phyloP scores from a whole-genome alignment of 1,140 invertebrate genomes.

The Grapholita molesta region DNA sequence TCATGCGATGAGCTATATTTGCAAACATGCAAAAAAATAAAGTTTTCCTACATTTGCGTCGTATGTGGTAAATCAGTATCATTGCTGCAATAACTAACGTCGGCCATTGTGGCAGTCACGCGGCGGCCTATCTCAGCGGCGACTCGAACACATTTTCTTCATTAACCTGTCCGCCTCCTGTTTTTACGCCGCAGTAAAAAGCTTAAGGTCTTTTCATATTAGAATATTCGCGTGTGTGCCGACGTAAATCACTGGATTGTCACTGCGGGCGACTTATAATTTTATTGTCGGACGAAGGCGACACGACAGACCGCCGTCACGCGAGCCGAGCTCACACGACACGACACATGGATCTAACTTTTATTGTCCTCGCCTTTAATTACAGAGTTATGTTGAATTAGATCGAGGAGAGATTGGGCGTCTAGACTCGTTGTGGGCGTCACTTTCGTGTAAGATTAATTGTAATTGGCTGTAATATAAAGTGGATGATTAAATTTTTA shows the following conservation, averaged over 20 bases:
- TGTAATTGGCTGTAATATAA: conserved; percentile 56
- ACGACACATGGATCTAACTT: conserved; percentile 53
- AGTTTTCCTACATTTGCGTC: background rate
- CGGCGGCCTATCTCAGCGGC: conserved; percentile 52
- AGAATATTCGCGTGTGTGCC: conserved; percentile 73
- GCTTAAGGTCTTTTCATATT: conserved; percentile 64
- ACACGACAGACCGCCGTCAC: conserved; percentile 63
- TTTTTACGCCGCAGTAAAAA: conserved; percentile 55
- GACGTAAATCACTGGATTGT: conserved; percentile 76
- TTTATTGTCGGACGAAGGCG: conserved; percentile 71
- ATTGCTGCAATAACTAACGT: conserved; percentile 40
- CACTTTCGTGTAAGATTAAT: conserved; percentile 66
- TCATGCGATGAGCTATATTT: background rate
- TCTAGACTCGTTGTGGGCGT: conserved; percentile 58
- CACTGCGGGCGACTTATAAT: conserved; percentile 75
- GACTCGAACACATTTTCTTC: conserved; percentile 63
- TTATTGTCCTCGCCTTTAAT: conserved; percentile 69
- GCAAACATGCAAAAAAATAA: background rate
- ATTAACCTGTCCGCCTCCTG: conserved; percentile 67
- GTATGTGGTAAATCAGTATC: conserved; percentile 36
- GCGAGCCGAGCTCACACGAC: conserved; percentile 55
- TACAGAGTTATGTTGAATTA: conserved; percentile 58
- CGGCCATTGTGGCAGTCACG: conserved; percentile 50
- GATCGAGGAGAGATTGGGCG: conserved; percentile 64
- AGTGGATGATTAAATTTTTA: conserved; percentile 59